Evolutionary conservation across 2,888 invertebrate species (phyloP).

Genomic region (Calameuta pallipes): DNA sequence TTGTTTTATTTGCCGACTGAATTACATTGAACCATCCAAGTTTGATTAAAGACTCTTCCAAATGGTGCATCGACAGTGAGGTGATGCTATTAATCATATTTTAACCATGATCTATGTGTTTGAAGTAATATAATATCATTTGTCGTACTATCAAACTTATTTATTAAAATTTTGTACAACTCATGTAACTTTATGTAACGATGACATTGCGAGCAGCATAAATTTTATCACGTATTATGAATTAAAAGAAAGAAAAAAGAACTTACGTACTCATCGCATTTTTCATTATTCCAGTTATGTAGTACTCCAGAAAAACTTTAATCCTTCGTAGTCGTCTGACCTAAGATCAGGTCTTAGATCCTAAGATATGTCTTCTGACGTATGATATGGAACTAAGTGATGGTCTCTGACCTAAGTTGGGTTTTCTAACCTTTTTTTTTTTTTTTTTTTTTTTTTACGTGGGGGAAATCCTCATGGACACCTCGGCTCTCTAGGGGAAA

Average conservation of each 20-base stretch:
- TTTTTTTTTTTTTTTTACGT: no score
- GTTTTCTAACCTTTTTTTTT: no score
- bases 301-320: neutral
- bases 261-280: neutral
- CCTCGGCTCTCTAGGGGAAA: no score
- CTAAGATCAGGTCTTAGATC: no score
- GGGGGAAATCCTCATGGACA: no score
- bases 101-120: conserved; percentile 6
- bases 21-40: neutral
- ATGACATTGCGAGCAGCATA: conserved; percentile 15
- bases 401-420: no score
- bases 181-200: neutral
- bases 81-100: conserved; percentile 2
- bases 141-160: conserved; percentile 18
- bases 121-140: conserved; percentile 16
- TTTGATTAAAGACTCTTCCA: neutral
- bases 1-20: neutral
- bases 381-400: no score
- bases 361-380: no score
- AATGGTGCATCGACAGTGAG: neutral
- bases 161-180: conserved; percentile 6
- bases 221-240: conserved; percentile 47
- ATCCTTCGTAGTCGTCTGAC: neutral
- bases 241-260: conserved; percentile 15
- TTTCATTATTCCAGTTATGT: neutral